Evolutionary conservation across 2,113 vertebrate species (phyloP), one percentile per base, ranked within the genome.

Genomic region (Plecturocebus donacophilus): DNA sequence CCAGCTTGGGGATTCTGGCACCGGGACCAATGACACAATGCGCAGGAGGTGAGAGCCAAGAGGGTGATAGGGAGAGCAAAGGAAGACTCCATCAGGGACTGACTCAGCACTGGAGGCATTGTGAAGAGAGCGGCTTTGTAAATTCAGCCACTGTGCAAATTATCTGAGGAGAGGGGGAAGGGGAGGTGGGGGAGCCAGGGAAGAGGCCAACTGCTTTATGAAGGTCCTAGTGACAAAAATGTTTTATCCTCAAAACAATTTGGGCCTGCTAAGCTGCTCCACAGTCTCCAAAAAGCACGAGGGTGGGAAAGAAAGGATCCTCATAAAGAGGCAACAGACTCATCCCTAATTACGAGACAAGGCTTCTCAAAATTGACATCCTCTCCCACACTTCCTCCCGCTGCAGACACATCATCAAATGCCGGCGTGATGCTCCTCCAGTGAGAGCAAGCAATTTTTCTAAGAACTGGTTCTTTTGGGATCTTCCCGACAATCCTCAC

Each of bases 181-280:
- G 70, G 54, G 61, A 64, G 66, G 56, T 30, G 6, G 71, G 45
- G 52, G 35, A 96, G 90, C 5, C 90, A 70, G 86, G 87, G 96
- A 95, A 92, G 94, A 89, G 68, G 87, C 96, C 56, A 97, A 98
- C 97, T 96, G 92, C 96, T 97, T 98, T 96, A 96, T 54, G 97
- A 97, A 85, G 97, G 94, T 95, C 96, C 94, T 92, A 95, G 98
- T 98, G 98, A 98, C 98, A 98, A 98, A 98, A 97, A 98, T 94
- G 96, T 98, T 98, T 96, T 98, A 88, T 98, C 98, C 98, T 97
- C 89, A 91, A 97, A 88, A 96, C 95, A 97, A 95, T 96, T 91
- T 97, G 94, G 91, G 93, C 97, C 98, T 98, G 97, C 98, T 98
- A 98, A 97, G 96, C 97, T 89, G 98, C 97, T 97, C 97, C 97